phyloP scores from a whole-genome alignment of 2,797 vertebrate species.

The Glyptemys insculpta region DNA sequence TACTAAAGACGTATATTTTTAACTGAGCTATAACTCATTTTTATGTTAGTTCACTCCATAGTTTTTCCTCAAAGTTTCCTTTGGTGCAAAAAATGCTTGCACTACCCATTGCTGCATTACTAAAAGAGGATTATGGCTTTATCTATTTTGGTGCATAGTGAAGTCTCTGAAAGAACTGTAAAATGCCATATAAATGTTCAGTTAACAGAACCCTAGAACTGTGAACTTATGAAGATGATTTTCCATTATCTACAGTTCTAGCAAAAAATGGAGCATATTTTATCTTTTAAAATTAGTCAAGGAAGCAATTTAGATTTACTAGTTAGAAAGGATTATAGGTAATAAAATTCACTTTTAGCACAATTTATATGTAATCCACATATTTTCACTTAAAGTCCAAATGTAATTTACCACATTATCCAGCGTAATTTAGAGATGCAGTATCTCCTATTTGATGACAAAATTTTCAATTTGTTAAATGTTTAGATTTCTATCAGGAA shows the following conservation, averaged over 20 bases:
- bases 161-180: background rate
- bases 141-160: background rate
- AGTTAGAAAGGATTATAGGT: background rate
- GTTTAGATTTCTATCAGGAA: conserved; percentile 29
- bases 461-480: background rate
- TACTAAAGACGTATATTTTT: background rate
- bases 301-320: background rate
- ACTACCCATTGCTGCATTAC: background rate
- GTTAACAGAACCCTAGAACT: background rate
- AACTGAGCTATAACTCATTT: background rate
- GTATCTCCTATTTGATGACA: background rate
- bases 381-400: background rate
- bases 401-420: conserved; percentile 14
- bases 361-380: background rate
- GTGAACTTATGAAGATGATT: background rate
- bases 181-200: background rate
- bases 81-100: background rate
- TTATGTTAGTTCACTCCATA: background rate
- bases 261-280: background rate
- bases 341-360: conserved; percentile 1
- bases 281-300: background rate
- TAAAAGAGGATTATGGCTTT: background rate
- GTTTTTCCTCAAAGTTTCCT: background rate
- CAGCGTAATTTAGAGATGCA: background rate
- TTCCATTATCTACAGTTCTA: background rate